Evolutionary conservation across 2,113 vertebrate genomes (phyloP).

Genomic region (Chaetops frenatus): DNA sequence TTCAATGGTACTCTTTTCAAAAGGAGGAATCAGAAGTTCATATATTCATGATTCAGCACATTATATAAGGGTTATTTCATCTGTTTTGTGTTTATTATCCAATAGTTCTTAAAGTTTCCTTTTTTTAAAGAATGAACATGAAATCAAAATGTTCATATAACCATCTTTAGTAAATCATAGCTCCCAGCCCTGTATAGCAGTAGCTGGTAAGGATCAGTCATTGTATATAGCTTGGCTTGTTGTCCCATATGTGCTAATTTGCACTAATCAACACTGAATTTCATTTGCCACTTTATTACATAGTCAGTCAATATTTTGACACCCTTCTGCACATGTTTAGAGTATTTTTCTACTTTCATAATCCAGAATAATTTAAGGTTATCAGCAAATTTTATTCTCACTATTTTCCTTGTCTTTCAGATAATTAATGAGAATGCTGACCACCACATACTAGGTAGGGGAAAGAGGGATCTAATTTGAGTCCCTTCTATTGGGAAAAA

Average conservation of each 20-base stretch:
- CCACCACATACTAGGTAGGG: not conserved
- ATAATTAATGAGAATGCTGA: not conserved
- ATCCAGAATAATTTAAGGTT: not conserved
- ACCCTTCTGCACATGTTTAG: not conserved
- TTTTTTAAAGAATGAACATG: not conserved
- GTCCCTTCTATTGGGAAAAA: not conserved
- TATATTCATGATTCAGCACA: not conserved
- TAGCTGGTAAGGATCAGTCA: not conserved
- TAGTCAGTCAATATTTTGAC: not conserved
- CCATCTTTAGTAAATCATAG: not conserved
- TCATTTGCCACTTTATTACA: not conserved
- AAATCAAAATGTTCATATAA: not conserved
- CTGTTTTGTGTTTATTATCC: not conserved
- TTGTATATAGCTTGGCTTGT: not conserved
- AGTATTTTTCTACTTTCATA: not conserved
- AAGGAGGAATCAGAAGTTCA: not conserved
- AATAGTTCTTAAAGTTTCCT: not conserved
- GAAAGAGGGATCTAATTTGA: not conserved
- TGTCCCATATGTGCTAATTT: not conserved
- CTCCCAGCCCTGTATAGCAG: not conserved
- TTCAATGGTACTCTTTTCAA: not conserved
- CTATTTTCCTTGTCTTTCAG: not conserved
- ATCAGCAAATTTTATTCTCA: not conserved
- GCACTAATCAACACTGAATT: not conserved
- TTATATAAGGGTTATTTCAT: not conserved